These are phyloP conservation scores for Forficula auricularia DNA, from an alignment of 1,140 invertebrate species.

Conservation along the genomic window DNA sequence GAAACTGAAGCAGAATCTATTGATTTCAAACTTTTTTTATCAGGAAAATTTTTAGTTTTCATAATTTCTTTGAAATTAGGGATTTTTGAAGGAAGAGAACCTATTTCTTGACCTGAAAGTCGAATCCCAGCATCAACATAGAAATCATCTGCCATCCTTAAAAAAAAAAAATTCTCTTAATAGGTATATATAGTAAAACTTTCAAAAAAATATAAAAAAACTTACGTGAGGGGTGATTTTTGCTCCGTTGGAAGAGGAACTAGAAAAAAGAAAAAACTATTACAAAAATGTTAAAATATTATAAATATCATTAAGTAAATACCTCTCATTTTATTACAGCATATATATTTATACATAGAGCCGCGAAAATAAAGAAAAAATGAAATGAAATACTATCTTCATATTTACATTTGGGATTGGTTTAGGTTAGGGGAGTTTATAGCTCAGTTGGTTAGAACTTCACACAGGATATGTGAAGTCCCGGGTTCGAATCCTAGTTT, in stretches of 20 bases:
- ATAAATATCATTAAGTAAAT: constrained; percentile 13
- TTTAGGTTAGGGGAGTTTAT: too few species aligned
- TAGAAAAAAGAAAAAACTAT: constrained; percentile 20
- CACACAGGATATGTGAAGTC: too few species aligned
- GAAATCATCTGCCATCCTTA: constrained; percentile 27
- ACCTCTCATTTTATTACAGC: too few species aligned
- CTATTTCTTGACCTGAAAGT: constrained; percentile 24
- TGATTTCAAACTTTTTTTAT: too few species aligned
- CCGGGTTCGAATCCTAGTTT: too few species aligned
- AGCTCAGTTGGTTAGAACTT: too few species aligned
- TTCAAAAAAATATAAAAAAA: constrained; percentile 26
- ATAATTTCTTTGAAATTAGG: constrained; percentile 23
- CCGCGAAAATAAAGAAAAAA: too few species aligned
- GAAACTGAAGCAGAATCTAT: too few species aligned
- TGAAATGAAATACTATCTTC: too few species aligned
- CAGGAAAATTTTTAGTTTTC: too few species aligned
- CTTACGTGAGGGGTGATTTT: constrained; percentile 14
- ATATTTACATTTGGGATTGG: too few species aligned
- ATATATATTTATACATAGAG: too few species aligned
- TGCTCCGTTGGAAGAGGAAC: constrained; percentile 13
- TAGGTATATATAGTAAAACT: constrained; percentile 28
- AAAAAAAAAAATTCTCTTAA: constrained; percentile 21
- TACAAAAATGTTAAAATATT: constrained; percentile 18
- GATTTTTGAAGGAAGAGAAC: constrained; percentile 20
- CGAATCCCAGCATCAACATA: constrained; percentile 32